Base-by-base conservation (phyloP, 53 echinoderm and acorn worm species). In the Temnopleurus reevesii region DNA sequence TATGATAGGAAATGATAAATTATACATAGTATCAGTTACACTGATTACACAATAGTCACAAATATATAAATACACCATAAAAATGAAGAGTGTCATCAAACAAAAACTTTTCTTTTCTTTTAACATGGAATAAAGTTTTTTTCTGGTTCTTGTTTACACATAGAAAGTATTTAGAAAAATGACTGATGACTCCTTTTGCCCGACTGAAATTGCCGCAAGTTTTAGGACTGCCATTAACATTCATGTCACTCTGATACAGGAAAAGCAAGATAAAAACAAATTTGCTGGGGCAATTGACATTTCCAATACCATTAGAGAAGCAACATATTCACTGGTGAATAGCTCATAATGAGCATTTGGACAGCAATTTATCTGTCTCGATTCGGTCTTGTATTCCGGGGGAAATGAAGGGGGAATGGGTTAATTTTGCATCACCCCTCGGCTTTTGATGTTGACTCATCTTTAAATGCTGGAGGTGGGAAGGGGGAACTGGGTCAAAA, bases 281-380 rank as follows among this genome's bases (percentile, higher is more conserved):
- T 79, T 49, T 30, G 79, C 79, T 17, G 23, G 28, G 19, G 46
- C 79, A 79, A 79, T 79, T 79, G 79, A 79, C 79, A 79, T 79
- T 79, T 79, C 79, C 27, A 49, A 79, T 29, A 47, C 79, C 2
- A 79, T 79, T 79, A 79, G 46, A 47, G 79, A 79, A 79, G 30
- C 47, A 79, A 23, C 28, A 79, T 47, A 79, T 79, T 49, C 49
- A 49, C 79, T 49, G 27, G 79, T 46, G 79, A 79, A 79, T 79
- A 51, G 79, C 29, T 71, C 79, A 79, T 79, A 79, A 79, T 79
- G 79, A 79, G 45, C 13, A 27, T 79, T 79, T 25, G 79, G 49
- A 46, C 79, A 79, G 79, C 79, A 79, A 47, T 79, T 47, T 71
- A 71, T 71, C 71, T 71, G 71, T 71, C 71, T 71, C 41, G 71